phyloP scores from a whole-genome alignment of 2,797 vertebrate species.

The Lepus townsendii region DNA sequence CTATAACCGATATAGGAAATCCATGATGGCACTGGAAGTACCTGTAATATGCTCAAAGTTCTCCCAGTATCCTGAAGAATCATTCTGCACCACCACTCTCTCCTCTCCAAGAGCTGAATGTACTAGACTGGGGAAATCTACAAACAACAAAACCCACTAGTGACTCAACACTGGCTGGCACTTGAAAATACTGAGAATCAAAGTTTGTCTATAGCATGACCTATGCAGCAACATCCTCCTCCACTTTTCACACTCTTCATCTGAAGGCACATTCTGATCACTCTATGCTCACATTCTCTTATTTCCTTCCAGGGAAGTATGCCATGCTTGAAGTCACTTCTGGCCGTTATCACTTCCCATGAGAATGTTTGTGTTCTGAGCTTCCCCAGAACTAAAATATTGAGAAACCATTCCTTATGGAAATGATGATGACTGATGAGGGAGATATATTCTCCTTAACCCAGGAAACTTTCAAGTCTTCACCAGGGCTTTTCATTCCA shows the following conservation, averaged over 20 bases:
- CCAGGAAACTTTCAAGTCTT: conserved; percentile 22
- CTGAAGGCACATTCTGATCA: conserved; percentile 25
- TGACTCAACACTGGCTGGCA: not conserved
- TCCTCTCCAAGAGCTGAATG: conserved; percentile 35
- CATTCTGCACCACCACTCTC: not conserved
- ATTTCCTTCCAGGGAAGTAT: conserved; percentile 24
- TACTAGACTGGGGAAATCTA: conserved; percentile 5
- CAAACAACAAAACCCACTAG: conserved; percentile 57
- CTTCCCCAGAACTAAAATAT: conserved; percentile 45
- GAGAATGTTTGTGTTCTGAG: conserved; percentile 15
- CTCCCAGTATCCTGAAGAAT: conserved; percentile 34
- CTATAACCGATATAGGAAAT: conserved; percentile 38
- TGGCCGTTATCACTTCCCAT: not conserved
- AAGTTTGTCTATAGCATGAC: conserved; percentile 37
- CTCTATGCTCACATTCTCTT: conserved; percentile 20
- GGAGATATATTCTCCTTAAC: not conserved
- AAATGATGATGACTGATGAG: conserved; percentile 45
- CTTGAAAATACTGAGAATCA: conserved; percentile 54
- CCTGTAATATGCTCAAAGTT: conserved; percentile 35
- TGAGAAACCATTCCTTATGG: conserved; percentile 20
- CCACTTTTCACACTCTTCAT: conserved; percentile 26
- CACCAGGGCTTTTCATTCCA: not conserved
- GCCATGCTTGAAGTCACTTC: conserved; percentile 25
- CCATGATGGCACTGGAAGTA: conserved; percentile 12
- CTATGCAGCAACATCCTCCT: not conserved